Evolutionary conservation across 2,113 vertebrate genomes (phyloP), one percentile per base, ranked within the genome.

Genomic region (Pterophyllum scalare): DNA sequence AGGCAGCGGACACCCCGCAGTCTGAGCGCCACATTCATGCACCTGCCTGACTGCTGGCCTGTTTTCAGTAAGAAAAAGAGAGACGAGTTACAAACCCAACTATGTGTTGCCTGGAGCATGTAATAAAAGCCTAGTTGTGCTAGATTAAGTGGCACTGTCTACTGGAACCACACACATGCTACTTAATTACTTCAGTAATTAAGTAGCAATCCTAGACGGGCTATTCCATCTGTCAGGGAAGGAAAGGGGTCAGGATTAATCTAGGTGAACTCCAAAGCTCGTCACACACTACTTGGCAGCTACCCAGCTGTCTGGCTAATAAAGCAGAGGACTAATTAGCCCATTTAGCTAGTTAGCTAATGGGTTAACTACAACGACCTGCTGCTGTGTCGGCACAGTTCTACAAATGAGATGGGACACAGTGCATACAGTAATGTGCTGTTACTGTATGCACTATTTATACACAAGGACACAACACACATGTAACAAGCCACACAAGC

Each of bases 171-270:
- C 38, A 80, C 78, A 85, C 79, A 70, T 61, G 54, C 58, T 38
- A 57, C 75, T 78, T 93, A 94, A 94, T 89, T 93, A 91, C 86
- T 89, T 35, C 6, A 70, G 84, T 88, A 91, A 93, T 94, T 94
- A 91, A 92, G 79, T 33, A 85, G 61, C 88, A 87, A 88, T 91
- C 90, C 90, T 80, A 86, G 88, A 91, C 84, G 90, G 87, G 58
- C 87, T 79, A 82, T 46, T 52, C 94, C 93, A 95, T 95, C 95
- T 94, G 94, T 88, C 90, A 88, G 54, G 84, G 80, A 61, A 88
- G 85, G 88, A 90, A 85, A 89, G 64, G 87, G 88, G 84, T 91
- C 79, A 82, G 89, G 90, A 94, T 95, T 93, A 91, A 81, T 90
- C 65, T 64, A 78, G 77, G 62, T 85, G 80, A 90, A 87, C 72